phyloP scores from a whole-genome alignment of 2,797 vertebrate species.

The Babyrousa celebensis region DNA sequence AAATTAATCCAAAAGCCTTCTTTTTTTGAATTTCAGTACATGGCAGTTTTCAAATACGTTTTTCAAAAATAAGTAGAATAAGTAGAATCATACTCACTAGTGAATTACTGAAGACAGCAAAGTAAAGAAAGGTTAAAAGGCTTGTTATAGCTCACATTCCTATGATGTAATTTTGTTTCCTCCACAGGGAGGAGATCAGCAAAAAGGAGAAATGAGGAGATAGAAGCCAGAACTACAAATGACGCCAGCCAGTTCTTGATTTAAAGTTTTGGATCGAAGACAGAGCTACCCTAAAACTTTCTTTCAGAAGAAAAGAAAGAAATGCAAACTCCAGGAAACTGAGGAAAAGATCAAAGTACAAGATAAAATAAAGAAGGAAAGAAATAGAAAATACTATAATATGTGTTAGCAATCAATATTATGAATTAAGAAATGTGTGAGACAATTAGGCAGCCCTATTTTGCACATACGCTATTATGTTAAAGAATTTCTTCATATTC shows the following conservation, averaged over 20 bases:
- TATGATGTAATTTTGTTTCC: slow-evolving; percentile 66
- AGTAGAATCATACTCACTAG: slow-evolving; percentile 83
- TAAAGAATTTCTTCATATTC: slow-evolving; percentile 16
- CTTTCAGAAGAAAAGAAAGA: slow-evolving; percentile 77
- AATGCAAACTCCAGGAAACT: slow-evolving; percentile 73
- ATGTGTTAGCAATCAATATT: slow-evolving; percentile 61
- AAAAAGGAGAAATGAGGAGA: slow-evolving; percentile 59
- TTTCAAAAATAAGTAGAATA: slow-evolving; percentile 65
- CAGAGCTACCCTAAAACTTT: slow-evolving; percentile 73
- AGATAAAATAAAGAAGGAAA: slow-evolving; percentile 75
- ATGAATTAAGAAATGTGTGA: slow-evolving; percentile 64
- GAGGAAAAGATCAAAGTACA: slow-evolving; percentile 63
- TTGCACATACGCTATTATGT: not conserved
- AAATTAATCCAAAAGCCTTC: slow-evolving; percentile 53
- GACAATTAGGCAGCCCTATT: slow-evolving; percentile 12
- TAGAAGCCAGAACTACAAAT: slow-evolving; percentile 70
- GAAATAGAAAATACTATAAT: slow-evolving; percentile 80
- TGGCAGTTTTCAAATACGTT: slow-evolving; percentile 52
- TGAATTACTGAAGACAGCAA: slow-evolving; percentile 77
- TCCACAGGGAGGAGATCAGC: slow-evolving; percentile 63
- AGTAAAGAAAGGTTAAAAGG: slow-evolving; percentile 75
- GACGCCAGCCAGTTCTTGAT: slow-evolving; percentile 68
- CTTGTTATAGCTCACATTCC: slow-evolving; percentile 63
- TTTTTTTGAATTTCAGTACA: slow-evolving; percentile 51
- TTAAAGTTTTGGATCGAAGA: slow-evolving; percentile 71